Conservation (phyloP, 2,113 vertebrate species). For the Pterocles burchelli region DNA sequence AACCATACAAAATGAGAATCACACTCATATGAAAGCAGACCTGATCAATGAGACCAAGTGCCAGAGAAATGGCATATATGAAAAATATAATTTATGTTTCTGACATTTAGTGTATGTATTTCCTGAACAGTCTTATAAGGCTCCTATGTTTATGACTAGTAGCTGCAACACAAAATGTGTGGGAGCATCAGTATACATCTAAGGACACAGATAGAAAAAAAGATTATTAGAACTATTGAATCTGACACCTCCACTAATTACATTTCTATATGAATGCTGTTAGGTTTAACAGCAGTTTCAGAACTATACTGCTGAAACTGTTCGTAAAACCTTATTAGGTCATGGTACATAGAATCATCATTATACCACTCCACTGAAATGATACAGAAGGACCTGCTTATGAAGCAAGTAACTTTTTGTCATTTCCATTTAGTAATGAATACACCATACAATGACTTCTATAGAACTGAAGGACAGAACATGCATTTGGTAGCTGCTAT, state of each 20-base stretch:
- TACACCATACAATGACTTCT: not conserved
- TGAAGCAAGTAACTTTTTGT: not conserved
- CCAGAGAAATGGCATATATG: not conserved
- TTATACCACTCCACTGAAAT: not conserved
- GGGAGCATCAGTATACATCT: not conserved
- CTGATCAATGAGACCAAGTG: not conserved
- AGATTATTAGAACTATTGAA: not conserved
- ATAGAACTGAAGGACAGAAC: not conserved
- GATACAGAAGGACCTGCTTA: not conserved
- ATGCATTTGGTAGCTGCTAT: not conserved
- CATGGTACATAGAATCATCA: not conserved
- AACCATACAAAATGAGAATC: not conserved
- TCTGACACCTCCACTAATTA: not conserved
- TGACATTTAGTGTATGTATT: not conserved
- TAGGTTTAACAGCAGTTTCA: not conserved
- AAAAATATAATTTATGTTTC: not conserved
- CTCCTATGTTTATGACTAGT: not conserved
- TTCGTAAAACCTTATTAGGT: not conserved
- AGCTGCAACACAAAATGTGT: not conserved
- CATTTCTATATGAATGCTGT: not conserved
- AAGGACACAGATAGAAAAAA: not conserved
- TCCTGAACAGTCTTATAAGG: not conserved
- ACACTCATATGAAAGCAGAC: not conserved
- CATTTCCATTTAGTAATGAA: not conserved
- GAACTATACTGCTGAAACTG: not conserved